Base-by-base conservation (phyloP, 2,113 vertebrate species). In the Sterrhoptilus dennistouni region DNA sequence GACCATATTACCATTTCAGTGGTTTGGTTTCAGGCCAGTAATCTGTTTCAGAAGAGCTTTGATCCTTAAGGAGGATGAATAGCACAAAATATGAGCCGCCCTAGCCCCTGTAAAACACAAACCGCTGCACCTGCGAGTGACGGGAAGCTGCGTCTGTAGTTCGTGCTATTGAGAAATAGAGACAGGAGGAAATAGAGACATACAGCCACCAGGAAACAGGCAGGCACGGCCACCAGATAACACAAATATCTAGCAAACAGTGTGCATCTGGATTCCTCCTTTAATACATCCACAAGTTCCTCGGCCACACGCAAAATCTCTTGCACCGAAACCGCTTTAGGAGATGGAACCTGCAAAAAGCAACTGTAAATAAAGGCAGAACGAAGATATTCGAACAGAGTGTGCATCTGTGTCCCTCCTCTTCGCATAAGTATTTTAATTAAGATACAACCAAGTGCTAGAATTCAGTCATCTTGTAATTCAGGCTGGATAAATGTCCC, bases 1-100 rank as follows among this genome's bases (percentile, higher is more conserved):
- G 95, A 95, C 96, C 97, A 97, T 98, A 98, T 98, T 98, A 97
- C 97, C 98, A 98, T 98, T 97, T 98, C 97, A 97, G 97, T 93
- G 94, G 94, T 95, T 97, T 98, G 97, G 97, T 98, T 97, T 97
- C 96, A 97, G 94, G 96, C 97, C 97, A 97, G 96, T 97, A 83
- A 80, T 97, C 97, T 89, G 85, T 95, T 96, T 96, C 75, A 96
- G 93, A 93, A 93, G 42, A 68, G 31, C 97, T 95, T 96, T 94
- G 90, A 82, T 97, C 89, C 77, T 94, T 52, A 75, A 92, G 49
- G 85, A 42, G 74, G 77, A 79, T 83, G 31, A 97, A 93, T 14
- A 29, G 69, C 83, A 42, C 91, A 27, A 97, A 95, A 97, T 97
- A 89, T 92, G 92, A 95, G 96, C 50, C 10, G 10, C 90, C 31